These are phyloP conservation scores for Riparia riparia DNA, from an alignment of 2,113 vertebrate genomes.

Conservation along the genomic window DNA sequence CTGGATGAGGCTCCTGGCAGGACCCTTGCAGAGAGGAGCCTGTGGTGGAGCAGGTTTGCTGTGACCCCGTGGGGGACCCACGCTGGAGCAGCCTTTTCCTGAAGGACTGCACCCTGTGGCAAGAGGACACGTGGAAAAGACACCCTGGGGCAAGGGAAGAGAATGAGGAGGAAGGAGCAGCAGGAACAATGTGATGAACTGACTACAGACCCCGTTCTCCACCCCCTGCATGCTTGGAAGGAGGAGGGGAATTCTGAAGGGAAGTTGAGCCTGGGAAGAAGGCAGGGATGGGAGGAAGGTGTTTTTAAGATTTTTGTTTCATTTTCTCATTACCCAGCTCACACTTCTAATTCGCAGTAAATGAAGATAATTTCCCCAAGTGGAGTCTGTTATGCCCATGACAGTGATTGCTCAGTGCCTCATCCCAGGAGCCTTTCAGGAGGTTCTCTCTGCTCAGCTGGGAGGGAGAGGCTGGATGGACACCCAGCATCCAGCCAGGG, in stretches of 20 bases:
- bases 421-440: rapidly evolving
- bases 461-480: not conserved
- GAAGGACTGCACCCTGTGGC: not conserved
- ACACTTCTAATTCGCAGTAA: not conserved
- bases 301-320: not conserved
- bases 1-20: not conserved
- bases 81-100: not conserved
- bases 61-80: rapidly evolving
- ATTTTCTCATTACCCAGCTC: not conserved
- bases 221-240: rapidly evolving
- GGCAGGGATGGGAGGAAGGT: not conserved
- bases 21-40: not conserved
- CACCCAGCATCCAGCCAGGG: not conserved
- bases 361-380: not conserved
- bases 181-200: not conserved
- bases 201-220: not conserved
- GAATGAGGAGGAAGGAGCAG: not conserved
- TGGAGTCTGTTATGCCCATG: not conserved
- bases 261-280: not conserved
- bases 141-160: not conserved
- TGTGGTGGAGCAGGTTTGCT: not conserved
- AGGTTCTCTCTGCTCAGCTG: not conserved
- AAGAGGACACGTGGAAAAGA: not conserved
- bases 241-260: not conserved
- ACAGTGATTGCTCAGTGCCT: not conserved